phyloP scores from a whole-genome alignment of 2,888 invertebrate species.

The Oscheius sp. region DNA sequence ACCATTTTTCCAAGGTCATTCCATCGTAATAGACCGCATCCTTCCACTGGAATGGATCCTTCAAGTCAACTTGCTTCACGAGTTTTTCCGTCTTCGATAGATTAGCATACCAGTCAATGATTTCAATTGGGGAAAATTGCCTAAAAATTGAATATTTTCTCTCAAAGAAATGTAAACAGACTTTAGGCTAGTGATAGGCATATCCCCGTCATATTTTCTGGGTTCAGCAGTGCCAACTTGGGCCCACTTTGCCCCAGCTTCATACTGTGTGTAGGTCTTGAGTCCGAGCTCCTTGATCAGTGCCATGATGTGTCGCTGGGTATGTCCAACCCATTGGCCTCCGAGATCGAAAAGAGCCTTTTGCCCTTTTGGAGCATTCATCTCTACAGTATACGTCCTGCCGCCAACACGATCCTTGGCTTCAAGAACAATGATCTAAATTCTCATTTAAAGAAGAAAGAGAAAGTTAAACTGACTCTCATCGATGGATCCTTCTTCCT shows the following conservation, averaged over 20 bases:
- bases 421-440: conserved; percentile 72
- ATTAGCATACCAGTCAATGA: conserved; percentile 38
- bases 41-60: conserved; percentile 44
- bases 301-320: conserved; percentile 74
- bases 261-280: conserved; percentile 69
- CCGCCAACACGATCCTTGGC: conserved; percentile 75
- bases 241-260: conserved; percentile 66
- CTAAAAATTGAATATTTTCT: conserved; percentile 26
- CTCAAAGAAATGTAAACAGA: conserved; percentile 33
- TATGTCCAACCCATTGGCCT: conserved; percentile 74
- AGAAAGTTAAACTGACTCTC: conserved; percentile 20
- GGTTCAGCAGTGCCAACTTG: conserved; percentile 60
- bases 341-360: conserved; percentile 62
- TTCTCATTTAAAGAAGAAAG: neutral
- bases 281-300: conserved; percentile 74
- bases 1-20: conserved; percentile 50
- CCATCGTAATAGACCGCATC: conserved; percentile 44
- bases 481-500: conserved; percentile 37
- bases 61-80: conserved; percentile 38
- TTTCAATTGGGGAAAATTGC: conserved; percentile 44
- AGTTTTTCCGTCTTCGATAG: conserved; percentile 42
- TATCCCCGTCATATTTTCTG: conserved; percentile 42
- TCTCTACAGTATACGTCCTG: conserved; percentile 68
- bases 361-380: conserved; percentile 48
- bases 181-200: conserved; percentile 43